These are phyloP conservation scores for Troides oblongomaculatus DNA, from an alignment of 2,888 invertebrate species.

Conservation along the genomic window DNA sequence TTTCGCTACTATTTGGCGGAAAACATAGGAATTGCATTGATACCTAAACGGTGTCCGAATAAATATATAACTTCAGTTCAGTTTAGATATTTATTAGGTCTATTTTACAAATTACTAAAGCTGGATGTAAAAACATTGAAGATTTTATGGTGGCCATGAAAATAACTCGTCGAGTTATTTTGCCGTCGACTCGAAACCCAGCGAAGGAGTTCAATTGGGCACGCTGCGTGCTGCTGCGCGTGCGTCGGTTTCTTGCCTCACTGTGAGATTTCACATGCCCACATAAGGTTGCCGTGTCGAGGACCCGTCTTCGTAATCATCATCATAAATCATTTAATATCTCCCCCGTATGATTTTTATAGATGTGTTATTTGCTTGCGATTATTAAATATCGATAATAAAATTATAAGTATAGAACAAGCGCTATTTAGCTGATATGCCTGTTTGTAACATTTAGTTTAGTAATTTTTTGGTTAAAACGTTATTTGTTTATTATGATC, in stretches of 20 bases:
- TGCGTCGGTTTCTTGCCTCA: constrained; percentile 44
- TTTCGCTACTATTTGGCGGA: too few species aligned
- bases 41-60: too few species aligned
- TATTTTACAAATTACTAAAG: not conserved
- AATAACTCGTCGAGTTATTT: constrained; percentile 18
- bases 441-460: too few species aligned
- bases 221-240: constrained; percentile 42
- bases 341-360: constrained; percentile 1
- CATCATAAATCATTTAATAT: constrained; percentile 9
- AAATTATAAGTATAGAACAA: not conserved
- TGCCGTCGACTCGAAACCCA: not conserved
- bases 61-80: too few species aligned
- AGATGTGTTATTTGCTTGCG: not conserved
- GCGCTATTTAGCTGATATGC: too few species aligned
- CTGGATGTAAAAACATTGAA: not conserved
- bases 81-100: not conserved
- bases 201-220: constrained; percentile 36
- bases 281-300: constrained; percentile 31
- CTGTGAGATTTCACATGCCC: constrained; percentile 67
- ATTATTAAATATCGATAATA: not conserved
- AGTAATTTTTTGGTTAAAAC: too few species aligned
- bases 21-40: too few species aligned
- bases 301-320: constrained; percentile 7
- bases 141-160: constrained; percentile 15
- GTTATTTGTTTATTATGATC: too few species aligned